These are phyloP conservation scores for Hirudo medicinalis DNA, from an alignment of 1,140 invertebrate species.

Conservation along the genomic window DNA sequence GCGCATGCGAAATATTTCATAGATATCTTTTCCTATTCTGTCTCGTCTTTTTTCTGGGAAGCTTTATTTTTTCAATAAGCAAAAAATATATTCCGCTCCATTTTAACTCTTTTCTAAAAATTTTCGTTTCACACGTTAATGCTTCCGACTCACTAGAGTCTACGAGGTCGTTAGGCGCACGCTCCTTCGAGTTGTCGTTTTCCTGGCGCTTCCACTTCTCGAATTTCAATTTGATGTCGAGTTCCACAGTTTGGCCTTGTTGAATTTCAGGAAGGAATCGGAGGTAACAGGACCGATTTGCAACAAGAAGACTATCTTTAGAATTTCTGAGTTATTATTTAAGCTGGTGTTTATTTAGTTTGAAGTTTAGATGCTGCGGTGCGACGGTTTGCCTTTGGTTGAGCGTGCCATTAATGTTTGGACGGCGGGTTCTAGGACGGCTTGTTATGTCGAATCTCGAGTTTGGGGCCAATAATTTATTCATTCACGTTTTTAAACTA, in stretches of 20 bases:
- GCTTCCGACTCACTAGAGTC: background rate
- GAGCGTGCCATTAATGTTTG: too few species aligned
- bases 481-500: too few species aligned
- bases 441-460: too few species aligned
- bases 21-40: background rate
- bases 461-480: too few species aligned
- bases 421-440: too few species aligned
- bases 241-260: conserved; percentile 3
- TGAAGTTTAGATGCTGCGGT: too few species aligned
- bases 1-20: background rate
- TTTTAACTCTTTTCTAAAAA: background rate
- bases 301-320: conserved; percentile 9
- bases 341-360: too few species aligned
- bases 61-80: background rate
- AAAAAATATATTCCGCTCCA: background rate
- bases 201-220: too few species aligned
- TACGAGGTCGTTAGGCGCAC: background rate
- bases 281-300: conserved; percentile 6
- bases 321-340: background rate
- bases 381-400: too few species aligned
- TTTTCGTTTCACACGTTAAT: background rate
- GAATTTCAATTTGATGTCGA: too few species aligned
- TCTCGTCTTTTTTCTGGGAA: background rate
- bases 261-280: conserved; percentile 1
- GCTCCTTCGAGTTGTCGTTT: background rate